These are phyloP conservation scores for Globodera rostochiensis DNA, from an alignment of 1,140 invertebrate species.

Conservation along the genomic window DNA sequence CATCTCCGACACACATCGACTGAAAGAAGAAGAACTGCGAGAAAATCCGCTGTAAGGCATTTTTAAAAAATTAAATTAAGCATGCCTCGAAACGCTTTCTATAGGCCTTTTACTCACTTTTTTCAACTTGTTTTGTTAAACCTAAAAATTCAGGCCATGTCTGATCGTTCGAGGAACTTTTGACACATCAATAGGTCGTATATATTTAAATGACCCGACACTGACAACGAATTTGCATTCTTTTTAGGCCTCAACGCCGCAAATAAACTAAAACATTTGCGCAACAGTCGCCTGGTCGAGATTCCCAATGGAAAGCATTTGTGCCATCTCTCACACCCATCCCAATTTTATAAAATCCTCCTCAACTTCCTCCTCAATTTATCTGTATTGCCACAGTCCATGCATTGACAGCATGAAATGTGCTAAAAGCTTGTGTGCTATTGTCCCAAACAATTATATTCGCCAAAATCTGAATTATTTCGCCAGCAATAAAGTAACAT, in stretches of 20 bases:
- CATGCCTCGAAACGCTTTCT: no score
- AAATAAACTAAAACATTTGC: conserved; percentile 36
- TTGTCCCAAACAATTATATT: background rate
- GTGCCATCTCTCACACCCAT: conserved; percentile 42
- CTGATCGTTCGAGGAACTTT: background rate
- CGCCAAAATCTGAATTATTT: background rate
- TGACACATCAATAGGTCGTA: background rate
- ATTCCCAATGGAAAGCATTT: conserved; percentile 45
- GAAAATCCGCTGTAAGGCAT: background rate
- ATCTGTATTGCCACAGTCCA: background rate
- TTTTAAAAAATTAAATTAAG: background rate
- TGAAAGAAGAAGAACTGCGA: background rate
- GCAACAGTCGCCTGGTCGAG: conserved; percentile 42
- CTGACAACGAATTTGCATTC: conserved; percentile 31
- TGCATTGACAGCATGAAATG: no score
- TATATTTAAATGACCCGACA: conserved; percentile 22
- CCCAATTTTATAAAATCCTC: conserved; percentile 38
- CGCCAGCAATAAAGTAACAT: background rate
- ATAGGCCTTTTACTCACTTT: no score
- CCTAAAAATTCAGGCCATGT: background rate
- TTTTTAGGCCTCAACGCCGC: conserved; percentile 43
- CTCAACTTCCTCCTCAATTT: conserved; percentile 41
- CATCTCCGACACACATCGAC: background rate
- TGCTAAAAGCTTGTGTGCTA: no score
- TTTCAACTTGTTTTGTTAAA: no score